phyloP scores from a whole-genome alignment of 2,888 invertebrate species.

The Coleophora flavipennella region DNA sequence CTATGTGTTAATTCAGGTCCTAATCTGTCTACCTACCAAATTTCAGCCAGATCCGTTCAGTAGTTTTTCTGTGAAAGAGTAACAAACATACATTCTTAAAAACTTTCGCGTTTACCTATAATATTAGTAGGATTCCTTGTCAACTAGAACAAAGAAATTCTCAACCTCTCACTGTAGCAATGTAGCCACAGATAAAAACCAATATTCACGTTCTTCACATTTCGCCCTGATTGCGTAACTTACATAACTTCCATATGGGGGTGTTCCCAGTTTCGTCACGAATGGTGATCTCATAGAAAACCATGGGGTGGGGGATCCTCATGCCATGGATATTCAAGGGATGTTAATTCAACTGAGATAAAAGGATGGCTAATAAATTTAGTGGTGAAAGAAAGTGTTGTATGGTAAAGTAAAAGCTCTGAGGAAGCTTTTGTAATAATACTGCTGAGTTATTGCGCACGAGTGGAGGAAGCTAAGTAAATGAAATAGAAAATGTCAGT shows the following conservation, averaged over 20 bases:
- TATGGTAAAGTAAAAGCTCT: too few relatives aligned
- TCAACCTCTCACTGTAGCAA: neutral
- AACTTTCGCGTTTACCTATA: too few relatives aligned
- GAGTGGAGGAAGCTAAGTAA: too few relatives aligned
- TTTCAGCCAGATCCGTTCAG: too few relatives aligned
- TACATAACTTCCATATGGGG: slow-evolving; percentile 28
- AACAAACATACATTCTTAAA: too few relatives aligned
- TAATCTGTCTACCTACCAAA: too few relatives aligned
- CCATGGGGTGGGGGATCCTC: slow-evolving; percentile 14
- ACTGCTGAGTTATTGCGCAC: neutral
- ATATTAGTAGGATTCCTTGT: too few relatives aligned
- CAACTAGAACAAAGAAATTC: too few relatives aligned
- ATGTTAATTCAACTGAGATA: slow-evolving; percentile 25
- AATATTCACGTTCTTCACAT: slow-evolving; percentile 13
- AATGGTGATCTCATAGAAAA: slow-evolving; percentile 24
- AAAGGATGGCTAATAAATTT: slow-evolving; percentile 16
- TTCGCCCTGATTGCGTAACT: slow-evolving; percentile 20
- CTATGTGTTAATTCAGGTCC: too few relatives aligned
- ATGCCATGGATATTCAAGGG: slow-evolving; percentile 25
- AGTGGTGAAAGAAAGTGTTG: slow-evolving; percentile 11
- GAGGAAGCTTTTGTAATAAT: neutral
- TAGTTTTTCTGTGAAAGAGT: too few relatives aligned
- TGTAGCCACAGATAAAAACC: slow-evolving; percentile 6
- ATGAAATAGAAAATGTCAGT: too few relatives aligned
- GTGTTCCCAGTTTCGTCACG: slow-evolving; percentile 39